These are phyloP conservation scores for Steatornis caripensis DNA, from an alignment of 2,113 vertebrate genomes.

Conservation along the genomic window DNA sequence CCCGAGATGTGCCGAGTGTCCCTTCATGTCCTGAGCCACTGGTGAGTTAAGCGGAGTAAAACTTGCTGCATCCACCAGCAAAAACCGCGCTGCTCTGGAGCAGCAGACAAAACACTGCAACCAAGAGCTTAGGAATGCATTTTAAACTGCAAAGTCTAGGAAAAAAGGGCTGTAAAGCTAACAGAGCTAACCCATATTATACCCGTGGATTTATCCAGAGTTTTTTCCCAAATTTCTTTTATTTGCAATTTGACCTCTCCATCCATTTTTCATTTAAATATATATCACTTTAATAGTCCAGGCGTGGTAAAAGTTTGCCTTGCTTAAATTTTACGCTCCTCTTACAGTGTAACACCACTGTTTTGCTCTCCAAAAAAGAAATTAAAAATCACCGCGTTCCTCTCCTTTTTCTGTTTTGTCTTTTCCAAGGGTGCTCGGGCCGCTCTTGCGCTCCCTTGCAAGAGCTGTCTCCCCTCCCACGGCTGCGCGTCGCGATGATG, in stretches of 20 bases:
- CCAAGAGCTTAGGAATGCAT: background rate
- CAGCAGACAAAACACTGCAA: background rate
- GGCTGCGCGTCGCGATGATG: background rate
- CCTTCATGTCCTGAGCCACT: fast-evolving
- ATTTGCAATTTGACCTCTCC: background rate
- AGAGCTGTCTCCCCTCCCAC: background rate
- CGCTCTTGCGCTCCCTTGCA: fast-evolving
- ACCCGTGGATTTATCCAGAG: background rate
- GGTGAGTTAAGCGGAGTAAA: background rate
- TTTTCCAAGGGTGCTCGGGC: background rate
- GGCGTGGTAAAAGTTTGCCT: background rate
- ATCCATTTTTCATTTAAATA: background rate
- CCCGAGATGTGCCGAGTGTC: fast-evolving
- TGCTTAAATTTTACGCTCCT: background rate
- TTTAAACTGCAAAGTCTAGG: background rate
- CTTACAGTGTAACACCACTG: fast-evolving
- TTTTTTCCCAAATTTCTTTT: background rate
- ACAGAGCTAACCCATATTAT: fast-evolving
- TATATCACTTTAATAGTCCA: fast-evolving
- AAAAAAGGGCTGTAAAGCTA: background rate
- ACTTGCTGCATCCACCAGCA: background rate
- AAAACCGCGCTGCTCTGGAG: fast-evolving
- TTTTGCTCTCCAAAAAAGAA: fast-evolving
- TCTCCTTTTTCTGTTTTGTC: background rate
- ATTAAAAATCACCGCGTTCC: fast-evolving